Conservation (phyloP, 2,888 invertebrate species). For the Leucoma salicis region DNA sequence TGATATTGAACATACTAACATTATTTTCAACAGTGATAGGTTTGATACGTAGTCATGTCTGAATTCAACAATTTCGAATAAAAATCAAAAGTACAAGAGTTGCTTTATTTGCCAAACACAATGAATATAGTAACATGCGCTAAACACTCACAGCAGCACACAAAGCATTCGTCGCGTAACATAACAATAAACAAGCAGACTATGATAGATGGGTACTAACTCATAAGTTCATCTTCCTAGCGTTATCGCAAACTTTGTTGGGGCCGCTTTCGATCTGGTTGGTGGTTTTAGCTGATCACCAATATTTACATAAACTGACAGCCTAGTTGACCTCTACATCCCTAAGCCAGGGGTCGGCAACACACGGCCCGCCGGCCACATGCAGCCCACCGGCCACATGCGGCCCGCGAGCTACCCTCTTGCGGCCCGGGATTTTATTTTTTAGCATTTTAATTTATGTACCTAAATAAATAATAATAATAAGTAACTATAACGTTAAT, state of each 20-base stretch:
- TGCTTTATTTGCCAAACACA: slow-evolving; percentile 49
- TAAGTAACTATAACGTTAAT: no score
- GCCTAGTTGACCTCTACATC: no score
- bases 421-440: no score
- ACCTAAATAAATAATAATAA: no score
- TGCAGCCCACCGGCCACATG: no score
- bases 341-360: no score
- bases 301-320: no score
- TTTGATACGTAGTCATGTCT: slow-evolving; percentile 63
- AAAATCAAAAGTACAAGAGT: slow-evolving; percentile 45
- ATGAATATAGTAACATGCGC: slow-evolving; percentile 39
- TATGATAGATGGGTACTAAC: slow-evolving; percentile 33
- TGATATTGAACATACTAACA: slow-evolving; percentile 20
- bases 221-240: not conserved
- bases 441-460: no score
- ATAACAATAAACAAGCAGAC: slow-evolving; percentile 20
- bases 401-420: no score
- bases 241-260: not conserved
- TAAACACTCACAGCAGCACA: slow-evolving; percentile 65
- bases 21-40: slow-evolving; percentile 49
- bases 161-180: slow-evolving; percentile 58
- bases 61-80: slow-evolving; percentile 39
- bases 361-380: no score
- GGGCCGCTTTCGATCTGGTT: no score
- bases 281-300: no score